Evolutionary conservation across 2,113 vertebrate species (phyloP), one percentile per base, ranked within the genome.

Genomic region (Labeo rohita): DNA sequence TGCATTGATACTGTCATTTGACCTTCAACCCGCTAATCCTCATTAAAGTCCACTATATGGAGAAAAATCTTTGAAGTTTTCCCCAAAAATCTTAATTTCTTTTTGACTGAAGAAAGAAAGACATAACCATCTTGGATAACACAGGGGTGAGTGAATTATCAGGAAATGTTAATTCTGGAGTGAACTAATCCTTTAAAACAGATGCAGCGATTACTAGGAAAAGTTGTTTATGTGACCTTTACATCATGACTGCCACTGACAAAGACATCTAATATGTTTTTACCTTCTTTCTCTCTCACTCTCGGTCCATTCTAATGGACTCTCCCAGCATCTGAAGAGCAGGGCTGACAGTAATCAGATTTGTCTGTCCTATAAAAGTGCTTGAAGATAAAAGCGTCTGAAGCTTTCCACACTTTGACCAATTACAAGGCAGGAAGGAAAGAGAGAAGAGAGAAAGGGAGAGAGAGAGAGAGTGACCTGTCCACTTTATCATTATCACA

Each of bases 281-380:
- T 83, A 66, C 43, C 39, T 63, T 18, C 15, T 21, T 43, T 28
- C 81, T 47, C 85, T 45, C 78, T 82, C 72, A 61, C 85, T 52
- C 78, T 82, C 72, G 52, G 63, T 87, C 34, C 49, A 83, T 83
- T 83, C 54, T 88, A 87, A 88, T 88, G 85, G 87, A 90, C 68
- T 86, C 85, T 90, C 43, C 66, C 81, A 18, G 73, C 36, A 77
- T 66, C 39, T 82, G 82, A 63, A 84, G 56, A 86, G 52, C 39
- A 80, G 72, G 28, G 12, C 85, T 84, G 84, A 86, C 87, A 86
- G 84, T 90, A 90, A 89, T 90, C 89, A 83, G 81, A 88, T 90
- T 88, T 86, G 89, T 85, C 84, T 70, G 65, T 81, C 77, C 82
- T 84, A 72, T 79, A 84, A 86, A 89, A 89, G 84, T 82, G 82